Conservation (phyloP, 1,140 invertebrate genomes). For the Uloborus diversus region DNA sequence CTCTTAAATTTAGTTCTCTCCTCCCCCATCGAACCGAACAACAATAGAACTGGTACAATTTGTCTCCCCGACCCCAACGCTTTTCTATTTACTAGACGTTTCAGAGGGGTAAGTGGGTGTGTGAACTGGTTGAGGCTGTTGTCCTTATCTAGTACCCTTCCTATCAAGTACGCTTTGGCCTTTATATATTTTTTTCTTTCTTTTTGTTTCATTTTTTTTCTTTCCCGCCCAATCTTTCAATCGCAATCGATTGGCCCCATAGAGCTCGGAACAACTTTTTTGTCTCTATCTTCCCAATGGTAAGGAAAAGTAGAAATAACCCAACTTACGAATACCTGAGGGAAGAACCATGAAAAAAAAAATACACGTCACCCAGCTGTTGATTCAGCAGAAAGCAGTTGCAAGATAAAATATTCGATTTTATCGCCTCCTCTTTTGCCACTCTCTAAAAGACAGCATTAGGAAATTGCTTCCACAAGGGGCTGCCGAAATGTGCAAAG, state of each 20-base stretch:
- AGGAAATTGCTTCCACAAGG: conserved; percentile 17
- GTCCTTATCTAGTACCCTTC: conserved; percentile 21
- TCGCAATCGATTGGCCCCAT: conserved; percentile 43
- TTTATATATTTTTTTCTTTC: conserved; percentile 27
- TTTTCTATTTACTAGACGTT: conserved; percentile 47
- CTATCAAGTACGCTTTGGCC: conserved; percentile 36
- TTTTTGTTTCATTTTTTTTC: background rate
- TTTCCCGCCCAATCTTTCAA: conserved; percentile 48
- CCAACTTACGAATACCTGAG: background rate
- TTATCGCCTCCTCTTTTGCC: background rate
- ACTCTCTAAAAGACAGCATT: background rate
- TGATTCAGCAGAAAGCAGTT: conserved; percentile 39
- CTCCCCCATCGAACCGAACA: conserved; percentile 27
- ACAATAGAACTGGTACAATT: conserved; percentile 53
- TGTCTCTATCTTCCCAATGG: conserved; percentile 17
- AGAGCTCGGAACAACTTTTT: conserved; percentile 19
- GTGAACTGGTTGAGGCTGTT: background rate
- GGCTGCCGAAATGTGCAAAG: background rate
- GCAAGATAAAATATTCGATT: conserved; percentile 47
- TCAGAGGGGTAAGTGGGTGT: background rate
- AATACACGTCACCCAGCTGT: conserved; percentile 35
- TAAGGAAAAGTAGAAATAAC: conserved; percentile 16
- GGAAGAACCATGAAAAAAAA: background rate
- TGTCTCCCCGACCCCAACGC: conserved; percentile 37
- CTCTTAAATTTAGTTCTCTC: conserved; percentile 50